Base-by-base conservation (phyloP, 2,888 invertebrate species). In the Gari tellinella region DNA sequence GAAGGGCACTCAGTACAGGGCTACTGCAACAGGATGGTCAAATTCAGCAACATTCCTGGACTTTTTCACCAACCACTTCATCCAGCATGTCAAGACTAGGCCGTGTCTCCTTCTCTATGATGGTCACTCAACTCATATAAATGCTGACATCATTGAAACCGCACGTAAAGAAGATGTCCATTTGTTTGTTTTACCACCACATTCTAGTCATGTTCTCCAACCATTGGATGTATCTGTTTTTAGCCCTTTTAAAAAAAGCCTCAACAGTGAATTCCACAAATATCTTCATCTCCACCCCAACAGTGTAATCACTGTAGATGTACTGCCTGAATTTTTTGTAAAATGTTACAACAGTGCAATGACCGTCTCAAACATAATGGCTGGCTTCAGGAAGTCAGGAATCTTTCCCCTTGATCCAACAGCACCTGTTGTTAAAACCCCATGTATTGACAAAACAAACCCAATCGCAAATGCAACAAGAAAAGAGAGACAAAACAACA, bases 391-490 rank as follows among this genome's bases (percentile, higher is more conserved):
- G 46, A 61, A 61, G 38, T 55, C 55, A 8, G 66, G 60, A 10
- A 69, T 74, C 38, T 68, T 69, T 45, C 74, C 60, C 17, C 51
- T 74, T 19, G 31, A 68, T 48, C 60, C 58, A 14, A 46, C 63
- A 45, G 45, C 62, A n/a, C 58, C 58, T n/a, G 15, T 14, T 23
- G 61, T 57, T 19, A 23, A 23, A 1, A 15, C 72, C 43, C 56
- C 72, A 14, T 17, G 37, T 41, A 25, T 62, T 23, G n/a, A n/a
- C n/a, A n/a, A 61, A 7, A 48, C 5, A 25, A 21, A 48, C 4
- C 0, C 8, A 62, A 66, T 15, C 26, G 43, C n/a, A n/a, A n/a
- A 57, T 17, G 2, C 19, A 21, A 55, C 40, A 17, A 61, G 31
- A 49, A 8, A 60, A 53, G 31, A 65, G n/a, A 41, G 72, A 14